A percentile compares a stretch with the other conserved stretches of the same genome.
phyloP scores from a whole-genome alignment of 2,888 invertebrate species.

The Platycnemis pennipes region DNA sequence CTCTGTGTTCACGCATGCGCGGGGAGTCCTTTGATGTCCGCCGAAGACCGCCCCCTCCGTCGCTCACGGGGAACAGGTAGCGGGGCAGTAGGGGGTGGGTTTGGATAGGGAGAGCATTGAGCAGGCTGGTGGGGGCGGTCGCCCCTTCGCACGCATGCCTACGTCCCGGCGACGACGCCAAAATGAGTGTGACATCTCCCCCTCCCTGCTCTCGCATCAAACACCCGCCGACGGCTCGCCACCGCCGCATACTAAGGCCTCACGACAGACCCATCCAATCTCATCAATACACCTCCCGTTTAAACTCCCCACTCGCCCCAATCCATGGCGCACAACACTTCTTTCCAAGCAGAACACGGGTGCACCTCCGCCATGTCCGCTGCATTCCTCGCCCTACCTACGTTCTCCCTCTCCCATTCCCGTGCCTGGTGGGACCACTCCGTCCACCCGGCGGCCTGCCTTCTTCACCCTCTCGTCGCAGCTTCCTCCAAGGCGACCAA shows the following conservation, averaged over 20 bases:
- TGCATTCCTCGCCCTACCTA: neutral
- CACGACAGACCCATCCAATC: neutral
- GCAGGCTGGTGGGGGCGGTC: neutral
- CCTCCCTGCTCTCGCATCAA: neutral
- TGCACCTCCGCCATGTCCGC: neutral
- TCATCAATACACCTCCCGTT: conserved; percentile 52
- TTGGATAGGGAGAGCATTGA: neutral
- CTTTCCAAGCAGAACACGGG: neutral
- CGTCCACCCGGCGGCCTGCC: no score
- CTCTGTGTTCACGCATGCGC: conserved; percentile 60
- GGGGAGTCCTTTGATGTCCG: conserved; percentile 45
- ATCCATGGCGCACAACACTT: neutral
- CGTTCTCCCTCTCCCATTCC: neutral
- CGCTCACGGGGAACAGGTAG: conserved; percentile 53
- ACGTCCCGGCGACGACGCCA: conserved; percentile 56
- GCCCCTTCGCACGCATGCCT: conserved; percentile 59
- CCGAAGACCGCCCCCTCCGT: conserved; percentile 32
- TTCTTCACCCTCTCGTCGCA: neutral
- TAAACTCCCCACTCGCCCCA: neutral
- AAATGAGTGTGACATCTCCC: conserved; percentile 64
- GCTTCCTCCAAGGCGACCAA: conserved; percentile 56
- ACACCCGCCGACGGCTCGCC: conserved; percentile 7
- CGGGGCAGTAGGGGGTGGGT: neutral
- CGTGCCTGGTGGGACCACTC: no score
- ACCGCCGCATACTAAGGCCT: conserved; percentile 46